Base-by-base conservation (phyloP, 2,888 invertebrate genomes). In the Ophion ventricosus region DNA sequence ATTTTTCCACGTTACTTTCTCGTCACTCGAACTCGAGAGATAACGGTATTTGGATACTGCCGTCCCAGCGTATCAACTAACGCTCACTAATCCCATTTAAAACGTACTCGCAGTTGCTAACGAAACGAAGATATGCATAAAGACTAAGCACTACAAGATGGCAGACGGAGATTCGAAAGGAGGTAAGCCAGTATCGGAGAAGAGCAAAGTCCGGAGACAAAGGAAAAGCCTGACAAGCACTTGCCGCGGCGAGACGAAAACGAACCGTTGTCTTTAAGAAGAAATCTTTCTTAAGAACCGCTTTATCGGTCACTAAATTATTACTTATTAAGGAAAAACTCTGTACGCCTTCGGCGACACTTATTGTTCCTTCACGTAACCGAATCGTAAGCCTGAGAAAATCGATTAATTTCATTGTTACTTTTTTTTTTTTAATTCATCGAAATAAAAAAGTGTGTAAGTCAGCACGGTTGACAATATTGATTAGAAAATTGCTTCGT, bases 271-370 rank as follows among this genome's bases (percentile, higher is more conserved):
- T 25, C 11, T 7, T 26, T 20, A 57, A 49, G 70, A 57, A 59
- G 29, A 74, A 66, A 88, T 88, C 87, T 85, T 88, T 86, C 80
- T 86, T 83, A 81, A 80, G 85, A 88, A 88, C 87, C 86, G 86
- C 83, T 85, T 85, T 73, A 86, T 85, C 87, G 86, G 86, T 90
- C 87, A 89, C 89, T 89, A 89, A 88, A 90, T 90, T 89, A 82
- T 82, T 56, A 87, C 86, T 87, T 88, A 89, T 89, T 88, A 85
- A 82, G 72, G 17, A 29, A 59, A 59, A 43, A 67, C 64, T 54
- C 73, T 75, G 69, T 54, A 29, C 49, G 77, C 73, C 69, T 77
- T 82, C 81, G 87, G 35, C n/a, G 17, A 35, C 69, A 81, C 20
- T 35, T 29, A 40, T 25, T 79, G 49, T 17, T 76, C 70, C 59